phyloP scores from a whole-genome alignment of 2,888 invertebrate species.

The Tuta absoluta region DNA sequence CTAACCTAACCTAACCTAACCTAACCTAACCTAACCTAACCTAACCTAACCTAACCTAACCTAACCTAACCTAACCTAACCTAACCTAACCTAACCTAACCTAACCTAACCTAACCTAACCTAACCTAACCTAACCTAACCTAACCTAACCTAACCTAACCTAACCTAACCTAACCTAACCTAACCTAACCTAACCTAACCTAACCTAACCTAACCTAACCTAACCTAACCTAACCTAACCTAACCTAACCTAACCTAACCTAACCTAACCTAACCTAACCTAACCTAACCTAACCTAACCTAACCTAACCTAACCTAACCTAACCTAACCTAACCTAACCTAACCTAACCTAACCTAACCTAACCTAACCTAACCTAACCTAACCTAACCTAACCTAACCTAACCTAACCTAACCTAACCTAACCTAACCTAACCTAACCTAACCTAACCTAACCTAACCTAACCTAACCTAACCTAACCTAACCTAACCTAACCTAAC shows the following conservation, averaged over 20 bases:
- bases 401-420: too few species aligned
- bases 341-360: constrained; percentile 32
- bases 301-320: constrained; percentile 24
- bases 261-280: constrained; percentile 22
- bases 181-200: constrained; percentile 32
- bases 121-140: constrained; percentile 33
- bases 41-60: constrained; percentile 35
- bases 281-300: constrained; percentile 23
- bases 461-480: too few species aligned
- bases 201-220: constrained; percentile 34
- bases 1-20: constrained; percentile 33
- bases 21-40: constrained; percentile 35
- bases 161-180: constrained; percentile 32
- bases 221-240: constrained; percentile 24
- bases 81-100: constrained; percentile 33
- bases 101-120: constrained; percentile 34
- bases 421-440: too few species aligned
- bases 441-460: too few species aligned
- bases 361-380: too few species aligned
- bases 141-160: constrained; percentile 32
- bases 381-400: too few species aligned
- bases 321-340: constrained; percentile 29
- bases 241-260: constrained; percentile 28
- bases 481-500: too few species aligned
- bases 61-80: constrained; percentile 35